Percentiles rank a stretch among this genome's conserved stretches.
Evolutionary conservation across 2,797 vertebrate genomes (phyloP).

Genomic region (Epinephelus awoara): DNA sequence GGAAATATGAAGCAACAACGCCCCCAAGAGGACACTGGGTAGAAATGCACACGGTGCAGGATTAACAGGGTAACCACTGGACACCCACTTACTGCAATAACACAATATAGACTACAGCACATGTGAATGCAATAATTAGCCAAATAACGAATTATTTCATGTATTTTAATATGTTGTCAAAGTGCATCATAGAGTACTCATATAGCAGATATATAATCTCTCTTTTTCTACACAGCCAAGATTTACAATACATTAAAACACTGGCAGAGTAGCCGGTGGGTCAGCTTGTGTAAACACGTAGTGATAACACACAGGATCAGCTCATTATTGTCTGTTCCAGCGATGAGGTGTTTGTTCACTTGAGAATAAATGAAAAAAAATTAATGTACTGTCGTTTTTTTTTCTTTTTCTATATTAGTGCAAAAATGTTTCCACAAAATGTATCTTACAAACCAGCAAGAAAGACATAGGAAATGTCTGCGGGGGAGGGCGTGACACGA

Average conservation of each 20-base stretch:
- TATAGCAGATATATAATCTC: constrained; percentile 59
- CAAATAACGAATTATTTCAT: constrained; percentile 58
- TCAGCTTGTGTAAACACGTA: constrained; percentile 45
- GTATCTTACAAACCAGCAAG: constrained; percentile 70
- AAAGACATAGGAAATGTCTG: constrained; percentile 43
- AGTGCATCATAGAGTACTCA: constrained; percentile 57
- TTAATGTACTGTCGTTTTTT: constrained; percentile 63
- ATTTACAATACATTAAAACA: constrained; percentile 57
- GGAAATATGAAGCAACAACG: constrained; percentile 57
- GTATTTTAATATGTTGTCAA: constrained; percentile 73
- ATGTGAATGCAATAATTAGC: constrained; percentile 81
- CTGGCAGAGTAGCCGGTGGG: constrained; percentile 11
- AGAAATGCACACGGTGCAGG: constrained; percentile 57
- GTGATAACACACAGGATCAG: constrained; percentile 29
- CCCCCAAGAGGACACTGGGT: constrained; percentile 69
- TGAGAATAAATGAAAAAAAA: constrained; percentile 38
- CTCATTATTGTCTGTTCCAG: constrained; percentile 61
- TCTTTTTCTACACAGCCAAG: constrained; percentile 72
- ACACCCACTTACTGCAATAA: constrained; percentile 75
- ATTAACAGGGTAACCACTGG: constrained; percentile 63
- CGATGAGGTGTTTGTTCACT: constrained; percentile 61
- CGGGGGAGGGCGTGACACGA: background rate
- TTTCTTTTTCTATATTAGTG: constrained; percentile 65
- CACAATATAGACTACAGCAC: constrained; percentile 63
- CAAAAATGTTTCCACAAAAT: constrained; percentile 57